Base-by-base conservation (phyloP, 2,113 vertebrate genomes). In the Xiphophorus maculatus region DNA sequence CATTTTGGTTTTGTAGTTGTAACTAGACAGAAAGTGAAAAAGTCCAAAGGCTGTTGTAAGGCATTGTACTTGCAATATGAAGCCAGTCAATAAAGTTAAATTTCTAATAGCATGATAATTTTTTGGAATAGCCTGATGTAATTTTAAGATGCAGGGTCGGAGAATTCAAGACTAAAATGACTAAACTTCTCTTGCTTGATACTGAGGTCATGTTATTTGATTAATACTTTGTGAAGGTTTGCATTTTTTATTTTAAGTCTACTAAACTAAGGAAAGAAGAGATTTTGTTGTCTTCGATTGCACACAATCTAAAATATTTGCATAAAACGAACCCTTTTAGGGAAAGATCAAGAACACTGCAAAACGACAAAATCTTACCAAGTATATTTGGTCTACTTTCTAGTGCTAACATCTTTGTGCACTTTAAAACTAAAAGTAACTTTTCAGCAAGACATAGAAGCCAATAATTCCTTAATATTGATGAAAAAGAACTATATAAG, bases 151-250 rank as follows among this genome's bases (percentile, higher is more conserved):
- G 4, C 54, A 42, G 12, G 62, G 13, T 81, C 22, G 66, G 62
- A 19, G 33, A 79, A 78, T 71, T 54, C n/a, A 66, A 51, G 7
- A 86, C 85, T 88, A 86, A 86, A 89, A 84, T 62, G 51, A 87
- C 82, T 85, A 85, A 88, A 29, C 58, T 76, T 60, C 66, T 81
- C 28, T 73, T 68, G 69, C 76, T 78, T 37, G 62, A 63, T 70
- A 74, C 9, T 28, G 30, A 3, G 1, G 0, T 63, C 0, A 19
- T 48, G 17, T 66, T 69, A 32, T 32, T 63, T 69, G 27, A 33
- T 63, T 3, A 44, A 64, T 28, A 27, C 17, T 14, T 27, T 40
- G 4, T 42, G 17, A 29, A 48, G 28, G 19, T 30, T 51, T 48
- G 28, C 12, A n/a, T 3, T 5, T n/a, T n/a, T 58, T n/a, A 10